Evolutionary conservation across 2,113 vertebrate genomes (phyloP), one percentile per base, ranked within the genome.

Genomic region (Coryphaenoides rupestris): DNA sequence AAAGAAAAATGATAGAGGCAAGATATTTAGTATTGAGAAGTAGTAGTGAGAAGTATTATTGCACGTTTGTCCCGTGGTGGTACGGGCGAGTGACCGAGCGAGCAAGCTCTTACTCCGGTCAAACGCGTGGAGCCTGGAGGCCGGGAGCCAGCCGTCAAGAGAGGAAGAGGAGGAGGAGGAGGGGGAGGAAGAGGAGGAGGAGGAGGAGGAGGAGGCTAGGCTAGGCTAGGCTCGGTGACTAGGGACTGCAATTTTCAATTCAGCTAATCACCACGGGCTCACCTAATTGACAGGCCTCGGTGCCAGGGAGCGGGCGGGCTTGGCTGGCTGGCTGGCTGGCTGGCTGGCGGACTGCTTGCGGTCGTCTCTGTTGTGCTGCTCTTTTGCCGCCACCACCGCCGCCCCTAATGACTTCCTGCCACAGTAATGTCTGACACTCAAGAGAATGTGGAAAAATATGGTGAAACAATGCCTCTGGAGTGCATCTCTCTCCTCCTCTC

Each of bases 181-280:
- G n/a, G n/a, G n/a, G n/a, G n/a, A n/a, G n/a, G n/a, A n/a, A n/a
- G n/a, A n/a, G n/a, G n/a, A n/a, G n/a, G n/a, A n/a, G n/a, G n/a
- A n/a, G n/a, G n/a, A n/a, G n/a, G n/a, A n/a, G n/a, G n/a, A n/a
- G n/a, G n/a, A n/a, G n/a, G n/a, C n/a, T n/a, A n/a, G n/a, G n/a
- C n/a, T n/a, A n/a, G n/a, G n/a, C n/a, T n/a, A n/a, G n/a, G n/a
- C 55, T 47, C 1, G 5, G 49, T 33, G n/a, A 64, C 65, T 58
- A 71, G 55, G n/a, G 59, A 1, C 63, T 70, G 60, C 64, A 74
- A 76, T 74, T 76, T 82, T 58, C 69, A 79, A 65, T 81, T 81
- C 56, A 60, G 62, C 40, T 78, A 65, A 80, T 76, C 66, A 55
- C 57, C 61, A 63, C 63, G 78, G 73, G 66, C 64, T n/a, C 40